These are phyloP conservation scores for Drosophila subobscura DNA, from an alignment of 1,140 invertebrate species.

Conservation along the genomic window DNA sequence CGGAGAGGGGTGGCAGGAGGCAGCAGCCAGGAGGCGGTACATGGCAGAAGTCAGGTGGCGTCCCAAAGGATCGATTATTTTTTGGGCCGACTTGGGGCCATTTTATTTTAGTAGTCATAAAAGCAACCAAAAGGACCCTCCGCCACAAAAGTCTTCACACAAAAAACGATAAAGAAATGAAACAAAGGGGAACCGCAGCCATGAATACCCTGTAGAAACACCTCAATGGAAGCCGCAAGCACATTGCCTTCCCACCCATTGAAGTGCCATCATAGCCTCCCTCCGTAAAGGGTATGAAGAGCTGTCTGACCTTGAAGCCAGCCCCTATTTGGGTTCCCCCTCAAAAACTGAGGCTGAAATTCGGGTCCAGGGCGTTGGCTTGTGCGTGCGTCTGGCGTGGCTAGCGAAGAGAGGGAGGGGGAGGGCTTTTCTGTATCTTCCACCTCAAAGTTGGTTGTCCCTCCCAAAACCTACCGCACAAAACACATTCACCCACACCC, in stretches of 20 bases:
- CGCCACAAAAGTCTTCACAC: too few relatives aligned
- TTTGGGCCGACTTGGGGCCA: constrained; percentile 52
- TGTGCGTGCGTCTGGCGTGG: constrained; percentile 17
- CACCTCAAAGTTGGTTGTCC: constrained; percentile 50
- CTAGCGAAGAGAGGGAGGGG: too few relatives aligned
- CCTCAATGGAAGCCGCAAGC: too few relatives aligned
- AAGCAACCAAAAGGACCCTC: constrained; percentile 26
- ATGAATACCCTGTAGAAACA: too few relatives aligned
- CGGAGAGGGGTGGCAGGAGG: constrained; percentile 1
- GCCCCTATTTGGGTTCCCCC: constrained; percentile 6
- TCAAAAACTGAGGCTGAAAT: constrained; percentile 31
- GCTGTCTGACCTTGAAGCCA: too few relatives aligned
- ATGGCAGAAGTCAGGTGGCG: neutral
- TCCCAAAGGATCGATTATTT: constrained; percentile 65
- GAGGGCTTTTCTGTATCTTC: neutral
- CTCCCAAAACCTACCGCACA: neutral
- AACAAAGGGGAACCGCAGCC: too few relatives aligned
- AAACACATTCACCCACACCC: neutral
- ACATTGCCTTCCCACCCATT: too few relatives aligned
- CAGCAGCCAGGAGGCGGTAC: neutral
- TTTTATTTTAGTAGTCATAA: constrained; percentile 62
- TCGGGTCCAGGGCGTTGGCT: constrained; percentile 61
- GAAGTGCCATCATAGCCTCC: too few relatives aligned
- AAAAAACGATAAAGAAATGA: too few relatives aligned
- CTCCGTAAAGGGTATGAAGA: too few relatives aligned